Evolutionary conservation across 2,888 invertebrate species (phyloP), one percentile per base, ranked within the genome.

Genomic region (Anoplius nigerrimus): DNA sequence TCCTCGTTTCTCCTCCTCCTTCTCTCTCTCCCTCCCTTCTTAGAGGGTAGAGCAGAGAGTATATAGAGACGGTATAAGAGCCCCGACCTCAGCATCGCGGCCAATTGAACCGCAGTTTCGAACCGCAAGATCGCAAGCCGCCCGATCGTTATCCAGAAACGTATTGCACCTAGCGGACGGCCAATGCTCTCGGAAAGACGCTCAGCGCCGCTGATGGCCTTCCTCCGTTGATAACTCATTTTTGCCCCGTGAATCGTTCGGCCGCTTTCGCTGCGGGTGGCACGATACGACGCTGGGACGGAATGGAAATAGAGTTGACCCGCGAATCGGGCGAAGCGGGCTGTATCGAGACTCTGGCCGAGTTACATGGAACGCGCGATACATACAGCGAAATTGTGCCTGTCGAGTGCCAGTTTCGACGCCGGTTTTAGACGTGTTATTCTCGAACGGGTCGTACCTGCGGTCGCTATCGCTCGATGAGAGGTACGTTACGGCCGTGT

Each of bases 41-140:
- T 21, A 22, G 11, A 53, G 6, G 22, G 53, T 3, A n/a, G 22
- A 1, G 22, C 13, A 21, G 16, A 5, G 5, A n/a, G 4, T 2
- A 46, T 43, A 53, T 15, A 45, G 21, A 18, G 56, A 20, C 65
- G 53, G 64, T 66, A 58, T 43, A 27, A 55, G 48, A 55, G 24
- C 8, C 55, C 60, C 74, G 67, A 76, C 68, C 59, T 54, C 57
- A 57, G 45, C 68, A 59, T 34, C 11, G 34, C 69, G 64, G 67
- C 71, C 78, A 74, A 74, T 78, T 75, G 79, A 72, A 74, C 66
- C 70, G 67, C 60, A 51, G 52, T 20, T 11, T 51, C 60, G 62
- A 51, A 77, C 72, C 68, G 58, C 61, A 69, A 66, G 66, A 69
- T 66, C 61, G 61, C 60, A 43, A 48, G 43, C 56, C 52, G 52